Evolutionary conservation across 2,888 invertebrate genomes (phyloP).

Genomic region (Hanleya hanleyi): DNA sequence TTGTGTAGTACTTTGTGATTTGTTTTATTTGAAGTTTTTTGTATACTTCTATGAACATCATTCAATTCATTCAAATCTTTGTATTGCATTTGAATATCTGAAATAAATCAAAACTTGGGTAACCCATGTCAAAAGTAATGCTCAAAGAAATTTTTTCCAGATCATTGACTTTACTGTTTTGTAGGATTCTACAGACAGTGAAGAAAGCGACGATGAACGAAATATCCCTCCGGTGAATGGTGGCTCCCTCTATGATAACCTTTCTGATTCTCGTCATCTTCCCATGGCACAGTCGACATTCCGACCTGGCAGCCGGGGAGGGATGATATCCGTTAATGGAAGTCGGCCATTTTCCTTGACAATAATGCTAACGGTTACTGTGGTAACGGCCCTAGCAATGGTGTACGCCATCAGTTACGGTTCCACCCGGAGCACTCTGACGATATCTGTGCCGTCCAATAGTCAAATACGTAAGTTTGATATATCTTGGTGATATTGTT

Average conservation of each 20-base stretch:
- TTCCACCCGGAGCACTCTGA: neutral
- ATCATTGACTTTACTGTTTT: too few relatives aligned
- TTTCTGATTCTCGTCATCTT: neutral
- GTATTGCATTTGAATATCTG: neutral
- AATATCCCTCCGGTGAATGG: neutral
- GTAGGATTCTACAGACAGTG: neutral
- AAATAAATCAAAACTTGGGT: neutral
- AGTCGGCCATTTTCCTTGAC: neutral
- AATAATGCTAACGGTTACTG: neutral
- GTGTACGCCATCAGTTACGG: neutral
- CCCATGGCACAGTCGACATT: neutral
- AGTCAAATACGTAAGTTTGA: neutral
- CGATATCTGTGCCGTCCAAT: neutral
- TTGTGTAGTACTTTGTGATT: too few relatives aligned
- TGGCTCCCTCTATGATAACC: neutral
- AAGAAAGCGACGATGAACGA: neutral
- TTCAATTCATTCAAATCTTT: too few relatives aligned
- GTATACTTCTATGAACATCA: too few relatives aligned
- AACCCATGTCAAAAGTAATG: neutral
- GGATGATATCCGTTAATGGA: neutral
- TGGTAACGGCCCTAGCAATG: neutral
- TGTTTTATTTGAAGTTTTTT: too few relatives aligned
- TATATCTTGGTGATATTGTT: too few relatives aligned
- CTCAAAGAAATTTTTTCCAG: neutral
- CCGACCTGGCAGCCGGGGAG: neutral